Conservation (phyloP, 1,140 invertebrate species). For the Asobara japonica region DNA sequence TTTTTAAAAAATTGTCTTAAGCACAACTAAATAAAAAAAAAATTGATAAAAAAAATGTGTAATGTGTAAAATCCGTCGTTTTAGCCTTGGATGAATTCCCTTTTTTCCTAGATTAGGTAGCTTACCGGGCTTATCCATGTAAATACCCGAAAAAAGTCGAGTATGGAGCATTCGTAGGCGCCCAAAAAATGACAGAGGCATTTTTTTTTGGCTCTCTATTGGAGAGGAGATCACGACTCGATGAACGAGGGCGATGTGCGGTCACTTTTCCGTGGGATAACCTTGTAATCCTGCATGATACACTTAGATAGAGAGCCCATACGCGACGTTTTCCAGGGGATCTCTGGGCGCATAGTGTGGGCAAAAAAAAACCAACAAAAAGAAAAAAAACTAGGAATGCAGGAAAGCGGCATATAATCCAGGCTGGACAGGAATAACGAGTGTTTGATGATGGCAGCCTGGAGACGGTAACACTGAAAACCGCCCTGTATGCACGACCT, state of each 20-base stretch:
- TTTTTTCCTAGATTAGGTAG: constrained; percentile 1
- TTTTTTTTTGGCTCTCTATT: constrained; percentile 29
- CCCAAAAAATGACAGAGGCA: constrained; percentile 23
- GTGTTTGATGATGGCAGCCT: constrained; percentile 58
- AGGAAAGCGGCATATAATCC: constrained; percentile 57
- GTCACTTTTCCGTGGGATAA: constrained; percentile 39
- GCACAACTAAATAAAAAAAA: too few species aligned
- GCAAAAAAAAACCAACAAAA: constrained; percentile 16
- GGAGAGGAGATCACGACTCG: constrained; percentile 16
- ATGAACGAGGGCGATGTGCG: constrained; percentile 23
- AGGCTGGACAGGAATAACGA: constrained; percentile 63
- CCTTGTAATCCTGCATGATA: constrained; percentile 42
- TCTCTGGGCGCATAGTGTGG: too few species aligned
- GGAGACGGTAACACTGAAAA: constrained; percentile 42
- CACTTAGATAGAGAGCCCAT: constrained; percentile 38
- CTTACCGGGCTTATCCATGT: not conserved
- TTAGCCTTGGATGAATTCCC: too few species aligned
- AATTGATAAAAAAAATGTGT: not conserved
- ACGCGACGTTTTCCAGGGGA: too few species aligned
- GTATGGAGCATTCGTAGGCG: not conserved
- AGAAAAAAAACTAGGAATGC: constrained; percentile 26
- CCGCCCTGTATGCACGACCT: constrained; percentile 40
- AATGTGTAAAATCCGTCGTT: too few species aligned
- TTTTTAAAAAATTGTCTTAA: too few species aligned
- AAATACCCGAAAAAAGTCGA: constrained; percentile 24